A percentile compares a stretch with the other conserved stretches of the same genome.
These are phyloP conservation scores for Characodon lateralis DNA, from an alignment of 2,797 vertebrate genomes.

Conservation along the genomic window DNA sequence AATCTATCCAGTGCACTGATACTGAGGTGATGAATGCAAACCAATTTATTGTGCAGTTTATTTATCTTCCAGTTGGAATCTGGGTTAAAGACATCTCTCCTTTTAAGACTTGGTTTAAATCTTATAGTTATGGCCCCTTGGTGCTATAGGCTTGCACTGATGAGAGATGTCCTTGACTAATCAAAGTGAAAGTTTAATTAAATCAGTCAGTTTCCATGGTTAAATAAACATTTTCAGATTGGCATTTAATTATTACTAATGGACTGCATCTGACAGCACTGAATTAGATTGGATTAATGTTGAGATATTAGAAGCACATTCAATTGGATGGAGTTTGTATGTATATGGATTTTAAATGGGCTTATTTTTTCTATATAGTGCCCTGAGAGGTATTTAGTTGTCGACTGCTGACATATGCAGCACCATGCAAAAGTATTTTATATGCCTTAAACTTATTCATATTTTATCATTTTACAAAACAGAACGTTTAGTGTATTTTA, in stretches of 20 bases:
- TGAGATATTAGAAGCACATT: constrained; percentile 2
- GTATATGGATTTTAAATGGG: not conserved
- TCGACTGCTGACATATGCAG: not conserved
- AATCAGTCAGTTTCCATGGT: not conserved
- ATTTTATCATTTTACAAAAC: not conserved
- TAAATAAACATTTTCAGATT: not conserved
- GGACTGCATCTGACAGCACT: not conserved
- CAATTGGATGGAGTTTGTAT: not conserved
- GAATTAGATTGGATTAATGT: not conserved
- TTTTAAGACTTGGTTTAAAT: not conserved
- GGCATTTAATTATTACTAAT: not conserved
- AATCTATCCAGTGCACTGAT: not conserved
- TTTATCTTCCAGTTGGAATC: not conserved
- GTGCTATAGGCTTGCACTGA: not conserved
- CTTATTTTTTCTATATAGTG: not conserved
- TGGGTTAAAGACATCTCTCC: not conserved
- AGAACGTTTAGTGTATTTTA: not conserved
- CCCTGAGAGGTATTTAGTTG: not conserved
- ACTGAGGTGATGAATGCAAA: not conserved
- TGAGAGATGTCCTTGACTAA: not conserved
- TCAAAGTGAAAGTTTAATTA: constrained; percentile 4
- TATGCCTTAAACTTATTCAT: not conserved
- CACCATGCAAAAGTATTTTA: not conserved
- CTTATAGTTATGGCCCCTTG: not conserved
- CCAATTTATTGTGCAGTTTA: not conserved